phyloP scores from a whole-genome alignment of 2,888 invertebrate species.

The Drosophila niveifrons region DNA sequence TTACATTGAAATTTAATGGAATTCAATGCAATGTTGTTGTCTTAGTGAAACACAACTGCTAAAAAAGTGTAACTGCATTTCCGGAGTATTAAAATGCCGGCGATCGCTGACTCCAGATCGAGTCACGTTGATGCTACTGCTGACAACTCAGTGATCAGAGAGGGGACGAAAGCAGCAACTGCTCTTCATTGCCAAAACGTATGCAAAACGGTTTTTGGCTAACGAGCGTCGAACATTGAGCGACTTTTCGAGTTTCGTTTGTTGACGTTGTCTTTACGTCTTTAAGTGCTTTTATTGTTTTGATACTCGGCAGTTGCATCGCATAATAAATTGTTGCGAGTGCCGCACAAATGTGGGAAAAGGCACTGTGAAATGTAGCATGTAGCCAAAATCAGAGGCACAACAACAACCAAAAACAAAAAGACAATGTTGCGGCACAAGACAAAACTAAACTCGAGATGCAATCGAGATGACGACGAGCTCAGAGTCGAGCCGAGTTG shows the following conservation, averaged over 20 bases:
- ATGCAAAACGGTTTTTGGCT: constrained; percentile 64
- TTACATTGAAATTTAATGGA: constrained; percentile 46
- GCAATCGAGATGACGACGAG: constrained; percentile 16
- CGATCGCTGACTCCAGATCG: constrained; percentile 46
- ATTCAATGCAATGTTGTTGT: constrained; percentile 22
- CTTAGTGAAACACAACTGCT: constrained; percentile 13
- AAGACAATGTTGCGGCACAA: constrained; percentile 19
- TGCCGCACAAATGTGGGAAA: constrained; percentile 45
- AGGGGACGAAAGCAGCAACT: neutral
- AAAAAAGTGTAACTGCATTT: constrained; percentile 36
- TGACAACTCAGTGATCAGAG: neutral
- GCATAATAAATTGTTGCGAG: constrained; percentile 44
- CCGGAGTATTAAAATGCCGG: constrained; percentile 52
- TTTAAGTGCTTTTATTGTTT: constrained; percentile 50
- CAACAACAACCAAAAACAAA: too few species aligned
- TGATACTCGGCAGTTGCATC: constrained; percentile 8
- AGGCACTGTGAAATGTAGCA: constrained; percentile 16
- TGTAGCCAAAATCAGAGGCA: constrained; percentile 13
- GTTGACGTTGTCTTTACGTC: constrained; percentile 11
- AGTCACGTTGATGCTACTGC: constrained; percentile 25
- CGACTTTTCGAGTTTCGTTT: constrained; percentile 37
- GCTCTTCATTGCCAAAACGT: constrained; percentile 17
- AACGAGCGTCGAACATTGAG: constrained; percentile 56
- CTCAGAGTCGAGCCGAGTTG: constrained; percentile 11
- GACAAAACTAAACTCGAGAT: neutral